Percentiles rank a stretch among this genome's conserved stretches.
Evolutionary conservation across 2,797 vertebrate species (phyloP).

Genomic region (Tangara arthus): DNA sequence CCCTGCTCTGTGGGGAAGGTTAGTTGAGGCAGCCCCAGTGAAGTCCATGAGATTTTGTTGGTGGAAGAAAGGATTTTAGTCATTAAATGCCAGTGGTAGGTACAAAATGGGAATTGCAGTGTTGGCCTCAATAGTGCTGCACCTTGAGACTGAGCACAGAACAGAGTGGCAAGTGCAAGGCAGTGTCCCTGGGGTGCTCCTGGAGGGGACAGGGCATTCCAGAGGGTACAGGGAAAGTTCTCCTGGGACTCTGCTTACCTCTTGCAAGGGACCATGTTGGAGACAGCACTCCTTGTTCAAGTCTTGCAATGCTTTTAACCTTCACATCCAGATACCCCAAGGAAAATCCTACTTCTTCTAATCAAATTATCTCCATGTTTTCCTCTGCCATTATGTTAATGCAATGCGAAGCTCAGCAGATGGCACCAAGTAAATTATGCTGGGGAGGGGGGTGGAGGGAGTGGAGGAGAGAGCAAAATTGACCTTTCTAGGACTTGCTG

Average conservation of each 20-base stretch:
- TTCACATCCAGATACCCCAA: constrained; percentile 60
- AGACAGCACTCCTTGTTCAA: constrained; percentile 12
- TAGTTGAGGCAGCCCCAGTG: background rate
- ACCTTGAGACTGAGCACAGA: background rate
- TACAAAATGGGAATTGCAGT: background rate
- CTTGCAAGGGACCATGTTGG: background rate
- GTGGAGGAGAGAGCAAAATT: constrained; percentile 61
- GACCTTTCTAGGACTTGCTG: constrained; percentile 76
- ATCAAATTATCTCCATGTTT: constrained; percentile 73
- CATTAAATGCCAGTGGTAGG: fast-evolving
- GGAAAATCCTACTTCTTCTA: constrained; percentile 69
- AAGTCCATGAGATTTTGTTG: background rate
- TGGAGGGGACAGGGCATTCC: background rate
- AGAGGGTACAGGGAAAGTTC: background rate
- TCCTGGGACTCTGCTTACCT: background rate
- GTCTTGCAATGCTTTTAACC: constrained; percentile 71
- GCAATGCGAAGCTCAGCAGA: constrained; percentile 73
- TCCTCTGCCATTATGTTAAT: constrained; percentile 81
- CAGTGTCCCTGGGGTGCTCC: too few relatives aligned
- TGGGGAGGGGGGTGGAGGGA: background rate
- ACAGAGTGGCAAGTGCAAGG: background rate
- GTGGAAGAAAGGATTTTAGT: background rate
- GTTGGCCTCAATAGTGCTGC: background rate
- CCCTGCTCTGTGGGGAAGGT: background rate
- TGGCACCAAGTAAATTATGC: constrained; percentile 77